Percentiles rank a stretch among this genome's conserved stretches.
Evolutionary conservation across 2,888 invertebrate genomes (phyloP).

Genomic region (Chrysolina haemoptera): DNA sequence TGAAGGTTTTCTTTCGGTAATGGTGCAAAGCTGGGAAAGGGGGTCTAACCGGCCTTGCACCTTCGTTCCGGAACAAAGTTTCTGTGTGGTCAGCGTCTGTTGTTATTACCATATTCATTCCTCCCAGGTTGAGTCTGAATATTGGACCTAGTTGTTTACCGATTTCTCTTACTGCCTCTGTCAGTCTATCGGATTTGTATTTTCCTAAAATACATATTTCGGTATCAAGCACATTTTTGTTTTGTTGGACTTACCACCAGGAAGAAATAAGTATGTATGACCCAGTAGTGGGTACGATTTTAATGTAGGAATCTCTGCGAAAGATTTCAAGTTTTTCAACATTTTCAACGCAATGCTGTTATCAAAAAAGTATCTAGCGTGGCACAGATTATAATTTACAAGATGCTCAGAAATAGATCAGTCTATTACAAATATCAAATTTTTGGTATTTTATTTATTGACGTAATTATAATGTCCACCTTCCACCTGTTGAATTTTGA

Average conservation of each 20-base stretch:
- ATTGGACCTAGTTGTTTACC: constrained; percentile 71
- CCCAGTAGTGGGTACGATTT: constrained; percentile 63
- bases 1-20: constrained; percentile 68
- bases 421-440: too few species aligned
- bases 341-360: background rate
- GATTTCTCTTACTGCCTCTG: constrained; percentile 69
- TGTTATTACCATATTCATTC: constrained; percentile 69
- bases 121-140: constrained; percentile 68
- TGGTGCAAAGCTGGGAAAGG: constrained; percentile 72
- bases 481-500: too few species aligned
- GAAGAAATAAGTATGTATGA: constrained; percentile 65
- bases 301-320: constrained; percentile 59
- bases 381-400: too few species aligned
- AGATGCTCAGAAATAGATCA: too few species aligned
- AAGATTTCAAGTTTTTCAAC: constrained; percentile 50
- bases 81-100: constrained; percentile 71
- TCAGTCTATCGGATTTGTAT: constrained; percentile 65
- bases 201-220: constrained; percentile 60
- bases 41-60: constrained; percentile 70
- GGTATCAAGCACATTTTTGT: background rate
- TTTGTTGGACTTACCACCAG: constrained; percentile 60
- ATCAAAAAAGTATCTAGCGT: too few species aligned
- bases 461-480: too few species aligned
- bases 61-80: constrained; percentile 71
- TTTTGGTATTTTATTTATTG: too few species aligned